Base-by-base conservation (phyloP, 1,140 invertebrate species). In the Hylaeus volcanicus region DNA sequence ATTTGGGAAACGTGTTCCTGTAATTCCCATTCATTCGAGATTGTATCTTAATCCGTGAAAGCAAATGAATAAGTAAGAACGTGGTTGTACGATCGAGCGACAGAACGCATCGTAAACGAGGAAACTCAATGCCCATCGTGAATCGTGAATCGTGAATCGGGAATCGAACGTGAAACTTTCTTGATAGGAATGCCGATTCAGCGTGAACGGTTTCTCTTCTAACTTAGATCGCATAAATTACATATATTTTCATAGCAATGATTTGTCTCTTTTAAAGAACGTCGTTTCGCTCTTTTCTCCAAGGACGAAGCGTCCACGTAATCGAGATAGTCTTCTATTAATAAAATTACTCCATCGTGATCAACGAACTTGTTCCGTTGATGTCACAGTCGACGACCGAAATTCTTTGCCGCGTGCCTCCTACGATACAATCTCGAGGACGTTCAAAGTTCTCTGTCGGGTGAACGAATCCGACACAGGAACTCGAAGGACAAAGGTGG, bases 131-230 rank as follows among this genome's bases (percentile, higher is more conserved):
- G 53, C 51, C 73, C 45, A 73, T 72, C 45, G 63, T 56, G 68
- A 72, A 86, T 82, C 82, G 74, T 26, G 26, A 26, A 26, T 26
- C 65, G 53, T 56, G 78, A 53, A 73, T 72, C 45, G 63, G 51
- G 68, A 72, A 86, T 82, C 82, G 74, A 74, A 71, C 61, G 74
- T 70, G 71, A 83, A 79, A 85, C 88, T 89, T 87, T 89, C 88
- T 85, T 85, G 70, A 26, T 71, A 80, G 78, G 88, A 89, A 89
- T 89, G 82, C 73, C 78, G 63, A 86, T 64, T 77, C 60, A 61
- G 58, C 51, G 58, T 26, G 26, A 26, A 68, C 74, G 68, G 58
- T 77, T 77, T 77, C 74, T 77, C 74, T n/a, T 69, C 43, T n/a
- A 45, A 43, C 41, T 68, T 37, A 11, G 69, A 58, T 14, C 61